These are phyloP conservation scores for Rhyacophila brunnea DNA, from an alignment of 1,140 invertebrate species.

Conservation along the genomic window DNA sequence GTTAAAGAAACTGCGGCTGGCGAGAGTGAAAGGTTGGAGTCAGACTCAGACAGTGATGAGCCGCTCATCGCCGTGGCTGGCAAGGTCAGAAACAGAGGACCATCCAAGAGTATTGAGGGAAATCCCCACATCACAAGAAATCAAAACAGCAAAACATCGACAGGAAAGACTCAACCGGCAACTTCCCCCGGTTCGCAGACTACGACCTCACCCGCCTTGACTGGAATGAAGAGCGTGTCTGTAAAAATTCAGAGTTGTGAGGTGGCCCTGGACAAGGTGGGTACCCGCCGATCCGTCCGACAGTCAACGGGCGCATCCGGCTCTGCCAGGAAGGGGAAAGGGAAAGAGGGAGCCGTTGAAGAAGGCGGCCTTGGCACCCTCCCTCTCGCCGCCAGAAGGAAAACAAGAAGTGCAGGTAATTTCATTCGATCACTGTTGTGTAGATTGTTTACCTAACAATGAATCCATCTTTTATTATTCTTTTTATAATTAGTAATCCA, in stretches of 20 bases:
- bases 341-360: slow-evolving; percentile 34
- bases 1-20: slow-evolving; percentile 1
- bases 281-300: slow-evolving; percentile 46
- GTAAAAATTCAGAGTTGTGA: slow-evolving; percentile 26
- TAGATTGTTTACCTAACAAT: too few species aligned
- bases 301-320: slow-evolving; percentile 39
- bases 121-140: slow-evolving; percentile 31
- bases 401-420: slow-evolving; percentile 66
- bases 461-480: background rate
- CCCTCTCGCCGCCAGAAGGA: slow-evolving; percentile 47
- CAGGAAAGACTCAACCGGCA: slow-evolving; percentile 33
- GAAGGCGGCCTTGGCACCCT: slow-evolving; percentile 9
- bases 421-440: too few species aligned
- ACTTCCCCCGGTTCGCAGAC: background rate
- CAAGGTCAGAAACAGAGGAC: slow-evolving; percentile 59
- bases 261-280: slow-evolving; percentile 40
- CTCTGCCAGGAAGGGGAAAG: slow-evolving; percentile 28
- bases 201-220: slow-evolving; percentile 3
- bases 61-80: slow-evolving; percentile 70
- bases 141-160: slow-evolving; percentile 39
- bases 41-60: slow-evolving; percentile 76
- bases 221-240: slow-evolving; percentile 14
- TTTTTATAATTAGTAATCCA: background rate
- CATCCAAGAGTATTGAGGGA: slow-evolving; percentile 29
- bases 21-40: slow-evolving; percentile 52